Base-by-base conservation (phyloP, 1,140 invertebrate species). In the Drosophila repletoides region DNA sequence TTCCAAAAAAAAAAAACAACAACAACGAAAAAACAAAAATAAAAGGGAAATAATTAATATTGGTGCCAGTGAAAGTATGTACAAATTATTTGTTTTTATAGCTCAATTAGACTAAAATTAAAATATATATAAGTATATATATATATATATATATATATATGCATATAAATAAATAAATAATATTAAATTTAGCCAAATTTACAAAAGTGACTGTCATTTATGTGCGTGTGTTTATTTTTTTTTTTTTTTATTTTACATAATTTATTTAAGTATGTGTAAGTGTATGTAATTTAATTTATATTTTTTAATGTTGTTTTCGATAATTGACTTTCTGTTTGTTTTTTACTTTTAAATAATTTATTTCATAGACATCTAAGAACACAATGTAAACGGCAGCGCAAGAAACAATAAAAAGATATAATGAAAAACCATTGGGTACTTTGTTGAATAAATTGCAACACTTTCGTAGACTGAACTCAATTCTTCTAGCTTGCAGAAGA, bases 21-120 rank as follows among this genome's bases (percentile, higher is more conserved):
- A n/a, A n/a, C n/a, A n/a, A n/a, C n/a, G n/a, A n/a, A n/a, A n/a
- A n/a, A n/a, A n/a, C n/a, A n/a, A n/a, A n/a, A n/a, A n/a, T n/a
- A n/a, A n/a, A n/a, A n/a, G n/a, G n/a, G n/a, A n/a, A 36, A 40
- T 14, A 64, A 51, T 48, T 46, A 21, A 61, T 67, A 66, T 73
- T 86, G 80, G 80, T 86, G 81, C 80, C 80, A 86, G 80, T 80
- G 59, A 80, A 80, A 87, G 66, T 40, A 80, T 86, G 80, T 86
- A 86, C 80, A 86, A 86, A 80, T 65, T 56, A 19, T 22, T 65
- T 79, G 60, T 64, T 12, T 41, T 72, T 86, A n/a, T n/a, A 84
- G 80, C 80, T 61, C 80, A 84, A 84, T 84, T 79, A 36, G 22
- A 48, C 22, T 34, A 28, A 33, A 34, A 40, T 29, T 36, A 7